Percentiles rank a stretch among this genome's conserved stretches.
Evolutionary conservation across 2,888 invertebrate species (phyloP).

Genomic region (Lamproptera curius): DNA sequence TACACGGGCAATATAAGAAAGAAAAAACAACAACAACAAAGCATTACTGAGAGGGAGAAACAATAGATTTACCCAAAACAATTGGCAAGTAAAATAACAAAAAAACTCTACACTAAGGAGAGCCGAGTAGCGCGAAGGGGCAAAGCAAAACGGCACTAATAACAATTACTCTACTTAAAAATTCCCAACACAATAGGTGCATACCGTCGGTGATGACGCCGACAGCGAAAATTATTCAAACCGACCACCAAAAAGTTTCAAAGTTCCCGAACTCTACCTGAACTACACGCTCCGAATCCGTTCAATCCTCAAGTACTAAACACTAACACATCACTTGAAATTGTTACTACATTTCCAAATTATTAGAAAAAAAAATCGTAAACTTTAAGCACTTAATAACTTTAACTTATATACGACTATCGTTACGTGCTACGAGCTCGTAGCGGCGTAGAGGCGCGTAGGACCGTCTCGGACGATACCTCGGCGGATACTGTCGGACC

Average conservation of each 20-base stretch:
- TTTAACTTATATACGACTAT: not conserved
- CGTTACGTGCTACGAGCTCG: too few species aligned
- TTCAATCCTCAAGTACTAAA: constrained; percentile 29
- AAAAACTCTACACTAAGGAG: constrained; percentile 31
- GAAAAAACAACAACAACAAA: constrained; percentile 31
- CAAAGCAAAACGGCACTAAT: constrained; percentile 42
- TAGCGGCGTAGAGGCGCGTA: constrained; percentile 32
- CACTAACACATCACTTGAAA: constrained; percentile 37
- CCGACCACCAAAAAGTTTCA: constrained; percentile 20
- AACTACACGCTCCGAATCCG: constrained; percentile 24
- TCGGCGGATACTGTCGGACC: constrained; percentile 56
- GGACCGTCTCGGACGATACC: constrained; percentile 33
- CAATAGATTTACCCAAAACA: constrained; percentile 49
- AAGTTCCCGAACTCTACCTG: constrained; percentile 36
- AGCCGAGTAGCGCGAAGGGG: constrained; percentile 29
- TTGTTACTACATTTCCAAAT: not conserved
- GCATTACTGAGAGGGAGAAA: constrained; percentile 35
- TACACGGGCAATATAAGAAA: constrained; percentile 26
- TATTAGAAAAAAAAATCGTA: not conserved
- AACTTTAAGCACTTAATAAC: not conserved
- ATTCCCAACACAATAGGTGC: constrained; percentile 40
- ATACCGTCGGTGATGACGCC: constrained; percentile 47
- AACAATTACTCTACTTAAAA: constrained; percentile 56
- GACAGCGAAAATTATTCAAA: constrained; percentile 33
- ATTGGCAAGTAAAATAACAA: constrained; percentile 34